A percentile compares a stretch with the other conserved stretches of the same genome.
Evolutionary conservation across 2,113 vertebrate species (phyloP).

Genomic region (Chinchilla lanigera): DNA sequence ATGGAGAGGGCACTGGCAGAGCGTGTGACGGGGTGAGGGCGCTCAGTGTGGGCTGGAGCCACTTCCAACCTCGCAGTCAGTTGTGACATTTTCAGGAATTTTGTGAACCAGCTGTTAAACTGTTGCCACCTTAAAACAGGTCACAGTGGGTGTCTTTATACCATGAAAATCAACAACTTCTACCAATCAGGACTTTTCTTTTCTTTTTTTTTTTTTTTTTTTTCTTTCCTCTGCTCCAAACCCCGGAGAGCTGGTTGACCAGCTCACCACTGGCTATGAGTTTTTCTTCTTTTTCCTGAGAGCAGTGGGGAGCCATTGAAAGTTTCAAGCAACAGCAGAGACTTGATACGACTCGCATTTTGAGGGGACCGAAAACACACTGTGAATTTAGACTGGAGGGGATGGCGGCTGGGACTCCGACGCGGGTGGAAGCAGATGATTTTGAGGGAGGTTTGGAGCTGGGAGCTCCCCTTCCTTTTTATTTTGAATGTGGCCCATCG

Average conservation of each 20-base stretch:
- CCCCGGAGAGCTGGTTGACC: background rate
- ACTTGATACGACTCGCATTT: background rate
- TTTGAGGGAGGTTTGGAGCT: background rate
- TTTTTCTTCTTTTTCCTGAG: background rate
- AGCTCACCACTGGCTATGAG: background rate
- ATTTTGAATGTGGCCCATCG: rapidly evolving
- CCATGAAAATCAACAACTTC: background rate
- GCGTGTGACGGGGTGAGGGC: rapidly evolving
- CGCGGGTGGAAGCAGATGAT: rapidly evolving
- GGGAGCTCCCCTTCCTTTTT: background rate
- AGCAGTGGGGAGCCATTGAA: background rate
- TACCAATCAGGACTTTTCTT: background rate
- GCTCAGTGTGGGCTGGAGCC: background rate
- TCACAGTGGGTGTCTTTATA: background rate
- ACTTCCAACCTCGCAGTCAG: background rate
- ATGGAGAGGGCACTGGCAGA: background rate
- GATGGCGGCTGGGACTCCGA: rapidly evolving
- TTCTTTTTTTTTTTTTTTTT: background rate
- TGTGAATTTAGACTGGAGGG: too few species aligned
- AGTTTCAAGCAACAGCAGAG: background rate
- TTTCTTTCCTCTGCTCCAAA: background rate
- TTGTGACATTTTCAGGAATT: background rate
- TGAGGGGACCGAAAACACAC: background rate
- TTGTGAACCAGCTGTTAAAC: background rate
- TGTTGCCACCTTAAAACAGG: background rate